Evolutionary conservation across 2,113 vertebrate genomes (phyloP).

Genomic region (Gadus macrocephalus): DNA sequence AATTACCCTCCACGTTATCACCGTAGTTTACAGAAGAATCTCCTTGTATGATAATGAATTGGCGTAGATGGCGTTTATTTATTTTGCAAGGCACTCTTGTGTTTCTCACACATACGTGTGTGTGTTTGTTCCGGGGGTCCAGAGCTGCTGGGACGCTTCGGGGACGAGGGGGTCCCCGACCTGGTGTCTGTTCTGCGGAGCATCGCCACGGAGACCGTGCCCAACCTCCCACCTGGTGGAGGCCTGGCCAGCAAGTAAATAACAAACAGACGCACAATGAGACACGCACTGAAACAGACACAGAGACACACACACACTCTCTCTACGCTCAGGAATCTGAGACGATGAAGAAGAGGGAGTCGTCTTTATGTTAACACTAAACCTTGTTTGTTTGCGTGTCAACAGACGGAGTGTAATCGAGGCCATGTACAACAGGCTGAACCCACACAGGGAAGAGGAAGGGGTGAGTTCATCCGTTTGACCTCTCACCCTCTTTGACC

Average conservation of each 20-base stretch:
- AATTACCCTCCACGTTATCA: no score
- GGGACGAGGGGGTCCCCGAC: slow-evolving; percentile 90
- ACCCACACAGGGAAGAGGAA: slow-evolving; percentile 97
- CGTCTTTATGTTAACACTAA: slow-evolving; percentile 4
- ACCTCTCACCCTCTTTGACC: slow-evolving; percentile 25
- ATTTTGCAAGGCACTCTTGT: no score
- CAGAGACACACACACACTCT: background rate
- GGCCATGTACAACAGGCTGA: slow-evolving; percentile 97
- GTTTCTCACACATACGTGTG: no score
- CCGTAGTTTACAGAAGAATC: no score
- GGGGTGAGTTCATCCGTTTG: slow-evolving; percentile 82
- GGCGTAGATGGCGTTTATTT: no score
- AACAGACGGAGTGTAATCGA: slow-evolving; percentile 95
- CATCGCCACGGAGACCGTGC: slow-evolving; percentile 93
- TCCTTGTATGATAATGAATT: no score
- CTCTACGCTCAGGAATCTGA: no score
- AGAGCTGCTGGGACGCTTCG: slow-evolving; percentile 92
- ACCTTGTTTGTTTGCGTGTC: slow-evolving; percentile 34
- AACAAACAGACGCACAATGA: slow-evolving; percentile 1
- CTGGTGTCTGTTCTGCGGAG: slow-evolving; percentile 93
- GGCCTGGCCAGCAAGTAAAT: slow-evolving; percentile 96
- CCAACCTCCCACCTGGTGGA: slow-evolving; percentile 95
- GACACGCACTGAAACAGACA: background rate
- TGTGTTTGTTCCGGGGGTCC: slow-evolving; percentile 18
- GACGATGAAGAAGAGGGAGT: no score